Percentiles rank a stretch among this genome's conserved stretches.
Conservation (phyloP, 2,113 vertebrate species). For the Festucalex cinctus region DNA sequence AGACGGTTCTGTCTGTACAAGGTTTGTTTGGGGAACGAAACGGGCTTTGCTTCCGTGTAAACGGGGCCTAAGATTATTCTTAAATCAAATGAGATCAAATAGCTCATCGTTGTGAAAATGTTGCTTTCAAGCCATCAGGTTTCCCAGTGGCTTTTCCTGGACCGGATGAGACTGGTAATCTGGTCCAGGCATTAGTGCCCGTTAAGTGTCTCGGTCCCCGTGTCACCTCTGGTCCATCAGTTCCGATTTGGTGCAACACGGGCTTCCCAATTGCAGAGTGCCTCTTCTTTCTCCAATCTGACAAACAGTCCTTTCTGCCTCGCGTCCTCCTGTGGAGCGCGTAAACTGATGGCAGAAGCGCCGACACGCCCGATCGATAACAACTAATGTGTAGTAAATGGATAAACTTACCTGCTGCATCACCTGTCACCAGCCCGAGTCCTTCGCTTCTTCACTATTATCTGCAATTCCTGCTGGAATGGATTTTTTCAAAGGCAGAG, state of each 20-base stretch:
- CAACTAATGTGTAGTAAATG: constrained; percentile 46
- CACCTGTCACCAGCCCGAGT: constrained; percentile 4
- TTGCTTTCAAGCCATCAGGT: constrained; percentile 33
- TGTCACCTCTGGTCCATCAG: constrained; percentile 70
- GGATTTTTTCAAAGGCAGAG: background rate
- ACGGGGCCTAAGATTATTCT: no score
- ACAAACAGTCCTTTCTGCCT: constrained; percentile 4
- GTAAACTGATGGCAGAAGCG: constrained; percentile 38
- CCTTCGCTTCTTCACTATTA: background rate
- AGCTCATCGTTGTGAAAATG: no score
- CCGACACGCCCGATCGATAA: constrained; percentile 46
- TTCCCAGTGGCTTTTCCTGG: constrained; percentile 14
- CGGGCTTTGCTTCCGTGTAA: no score
- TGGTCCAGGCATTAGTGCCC: constrained; percentile 58
- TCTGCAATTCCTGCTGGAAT: background rate
- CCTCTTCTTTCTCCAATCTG: constrained; percentile 12
- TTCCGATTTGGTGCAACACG: constrained; percentile 55
- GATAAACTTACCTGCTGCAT: constrained; percentile 46
- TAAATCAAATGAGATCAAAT: no score
- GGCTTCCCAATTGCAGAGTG: constrained; percentile 31
- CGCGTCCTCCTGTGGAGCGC: constrained; percentile 16
- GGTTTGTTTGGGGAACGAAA: no score
- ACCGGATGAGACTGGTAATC: constrained; percentile 62
- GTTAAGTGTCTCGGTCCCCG: constrained; percentile 59
- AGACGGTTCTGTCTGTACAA: no score